Evolutionary conservation across 1,140 invertebrate species (phyloP).

Genomic region (Rhagoletis pomonella): DNA sequence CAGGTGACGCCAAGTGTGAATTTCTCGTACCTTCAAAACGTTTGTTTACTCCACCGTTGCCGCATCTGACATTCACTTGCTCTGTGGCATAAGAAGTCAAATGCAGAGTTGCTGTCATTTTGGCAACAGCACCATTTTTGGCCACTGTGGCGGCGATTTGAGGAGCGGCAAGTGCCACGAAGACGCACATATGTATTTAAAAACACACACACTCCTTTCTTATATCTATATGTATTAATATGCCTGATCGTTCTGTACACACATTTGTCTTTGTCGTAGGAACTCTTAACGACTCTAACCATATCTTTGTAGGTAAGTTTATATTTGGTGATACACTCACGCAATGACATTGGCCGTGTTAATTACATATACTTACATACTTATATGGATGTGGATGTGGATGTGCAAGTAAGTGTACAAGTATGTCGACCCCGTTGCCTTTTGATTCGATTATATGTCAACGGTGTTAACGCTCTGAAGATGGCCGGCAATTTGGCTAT

Average conservation of each 20-base stretch:
- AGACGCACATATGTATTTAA: background rate
- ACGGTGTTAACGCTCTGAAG: background rate
- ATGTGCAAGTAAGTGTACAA: background rate
- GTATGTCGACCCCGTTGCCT: background rate
- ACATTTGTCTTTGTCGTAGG: background rate
- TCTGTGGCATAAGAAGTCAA: background rate
- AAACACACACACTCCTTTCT: background rate
- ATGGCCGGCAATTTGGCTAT: background rate
- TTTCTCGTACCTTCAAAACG: background rate
- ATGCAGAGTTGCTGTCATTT: background rate
- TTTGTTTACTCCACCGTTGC: background rate
- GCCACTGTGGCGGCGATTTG: background rate
- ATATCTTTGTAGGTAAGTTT: too few species aligned
- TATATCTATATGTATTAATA: background rate
- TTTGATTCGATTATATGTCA: background rate
- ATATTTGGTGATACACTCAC: constrained; percentile 5
- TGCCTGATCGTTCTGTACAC: background rate
- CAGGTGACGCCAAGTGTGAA: background rate
- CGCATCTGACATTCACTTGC: background rate
- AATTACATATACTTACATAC: background rate
- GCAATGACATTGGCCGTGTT: background rate
- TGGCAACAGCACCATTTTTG: background rate
- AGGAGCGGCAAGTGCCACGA: background rate
- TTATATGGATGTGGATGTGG: background rate
- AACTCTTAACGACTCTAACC: background rate